A percentile compares a stretch with the other conserved stretches of the same genome.
Evolutionary conservation across 1,140 invertebrate species (phyloP).

Genomic region (Brachionus rotundiformis): DNA sequence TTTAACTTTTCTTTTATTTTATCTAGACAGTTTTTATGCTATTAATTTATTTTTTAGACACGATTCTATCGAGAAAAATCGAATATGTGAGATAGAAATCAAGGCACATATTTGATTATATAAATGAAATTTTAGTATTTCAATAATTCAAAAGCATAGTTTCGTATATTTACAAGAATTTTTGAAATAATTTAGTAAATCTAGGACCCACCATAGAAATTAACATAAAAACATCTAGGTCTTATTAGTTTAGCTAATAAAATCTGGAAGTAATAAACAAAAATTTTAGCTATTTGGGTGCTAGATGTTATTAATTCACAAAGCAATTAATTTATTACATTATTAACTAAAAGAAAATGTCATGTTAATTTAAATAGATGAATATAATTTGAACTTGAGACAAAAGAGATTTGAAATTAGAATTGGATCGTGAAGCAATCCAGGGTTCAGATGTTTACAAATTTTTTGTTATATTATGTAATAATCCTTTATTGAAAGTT

Average conservation of each 20-base stretch:
- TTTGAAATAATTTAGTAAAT: conserved; percentile 14
- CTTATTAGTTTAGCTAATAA: neutral
- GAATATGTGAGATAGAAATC: conserved; percentile 25
- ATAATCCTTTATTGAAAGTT: neutral
- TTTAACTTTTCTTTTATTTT: conserved; percentile 11
- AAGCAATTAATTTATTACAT: neutral
- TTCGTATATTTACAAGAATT: neutral
- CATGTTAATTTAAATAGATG: neutral
- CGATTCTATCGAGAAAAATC: conserved; percentile 35
- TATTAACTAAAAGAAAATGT: conserved; percentile 29
- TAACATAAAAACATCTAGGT: conserved; percentile 1
- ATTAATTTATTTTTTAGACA: conserved; percentile 47
- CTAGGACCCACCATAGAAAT: neutral
- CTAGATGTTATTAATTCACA: conserved; percentile 32
- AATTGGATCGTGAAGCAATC: neutral
- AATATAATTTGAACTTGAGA: neutral
- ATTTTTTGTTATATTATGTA: neutral
- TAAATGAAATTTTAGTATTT: conserved; percentile 30
- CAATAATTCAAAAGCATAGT: neutral
- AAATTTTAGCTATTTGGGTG: neutral
- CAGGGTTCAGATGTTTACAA: neutral
- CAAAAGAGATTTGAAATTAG: neutral
- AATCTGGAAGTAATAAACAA: conserved; percentile 39
- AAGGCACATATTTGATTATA: conserved; percentile 13
- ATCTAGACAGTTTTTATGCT: conserved; percentile 48